These are phyloP conservation scores for Diploscapter pachys DNA, from an alignment of 1,140 invertebrate species.

Conservation along the genomic window DNA sequence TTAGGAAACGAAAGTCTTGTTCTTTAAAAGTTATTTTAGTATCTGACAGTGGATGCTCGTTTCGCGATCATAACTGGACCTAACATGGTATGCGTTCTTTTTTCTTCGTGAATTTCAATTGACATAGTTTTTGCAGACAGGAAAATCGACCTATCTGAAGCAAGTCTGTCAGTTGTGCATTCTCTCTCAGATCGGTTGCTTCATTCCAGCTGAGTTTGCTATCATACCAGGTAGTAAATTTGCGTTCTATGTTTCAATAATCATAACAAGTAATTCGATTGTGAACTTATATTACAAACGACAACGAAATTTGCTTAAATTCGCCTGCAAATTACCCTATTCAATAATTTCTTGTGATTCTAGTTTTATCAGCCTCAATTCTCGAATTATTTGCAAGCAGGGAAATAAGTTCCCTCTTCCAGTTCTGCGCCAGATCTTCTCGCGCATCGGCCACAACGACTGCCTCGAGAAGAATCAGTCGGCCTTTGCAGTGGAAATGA, in stretches of 20 bases:
- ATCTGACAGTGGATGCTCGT: constrained; percentile 26
- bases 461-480: constrained; percentile 78
- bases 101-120: constrained; percentile 1
- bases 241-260: no score
- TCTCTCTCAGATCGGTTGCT: constrained; percentile 80
- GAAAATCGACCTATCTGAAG: constrained; percentile 84
- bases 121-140: constrained; percentile 66
- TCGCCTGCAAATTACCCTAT: no score
- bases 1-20: not conserved
- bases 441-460: constrained; percentile 76
- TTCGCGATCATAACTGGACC: constrained; percentile 42
- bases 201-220: constrained; percentile 76
- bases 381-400: not conserved
- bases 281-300: no score
- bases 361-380: not conserved
- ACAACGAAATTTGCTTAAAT: no score
- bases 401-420: not conserved
- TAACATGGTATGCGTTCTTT: constrained; percentile 27
- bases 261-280: no score
- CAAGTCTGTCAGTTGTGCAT: constrained; percentile 83
- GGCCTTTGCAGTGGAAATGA: constrained; percentile 73
- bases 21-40: constrained; percentile 27
- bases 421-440: constrained; percentile 67
- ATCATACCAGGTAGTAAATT: constrained; percentile 7
- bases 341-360: no score